Conservation (phyloP, 2,888 invertebrate genomes). For the Brenthis hecate region DNA sequence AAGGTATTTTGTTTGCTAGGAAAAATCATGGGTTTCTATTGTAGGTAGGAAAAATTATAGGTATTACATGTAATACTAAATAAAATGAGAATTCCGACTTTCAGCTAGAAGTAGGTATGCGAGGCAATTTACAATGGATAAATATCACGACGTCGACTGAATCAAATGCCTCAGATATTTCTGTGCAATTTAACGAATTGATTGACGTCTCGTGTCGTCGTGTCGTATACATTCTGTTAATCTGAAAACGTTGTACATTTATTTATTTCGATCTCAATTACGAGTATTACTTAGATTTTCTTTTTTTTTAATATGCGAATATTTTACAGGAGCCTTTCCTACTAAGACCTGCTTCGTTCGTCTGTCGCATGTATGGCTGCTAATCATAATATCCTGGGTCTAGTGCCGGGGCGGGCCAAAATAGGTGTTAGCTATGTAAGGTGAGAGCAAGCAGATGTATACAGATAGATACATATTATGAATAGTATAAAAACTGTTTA, state of each 20-base stretch:
- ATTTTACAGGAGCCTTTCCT: too few relatives aligned
- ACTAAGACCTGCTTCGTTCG: too few relatives aligned
- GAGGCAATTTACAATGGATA: conserved; percentile 17
- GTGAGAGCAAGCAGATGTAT: too few relatives aligned
- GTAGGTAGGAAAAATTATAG: neutral
- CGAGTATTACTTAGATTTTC: neutral
- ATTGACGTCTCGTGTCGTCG: conserved; percentile 32
- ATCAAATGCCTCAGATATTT: conserved; percentile 29
- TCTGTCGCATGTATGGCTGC: too few relatives aligned
- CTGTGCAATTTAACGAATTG: conserved; percentile 34
- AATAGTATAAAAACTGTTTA: too few relatives aligned
- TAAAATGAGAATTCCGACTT: conserved; percentile 17
- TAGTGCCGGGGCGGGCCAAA: too few relatives aligned
- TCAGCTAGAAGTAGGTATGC: neutral
- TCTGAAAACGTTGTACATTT: conserved; percentile 3
- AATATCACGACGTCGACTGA: conserved; percentile 15
- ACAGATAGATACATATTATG: too few relatives aligned
- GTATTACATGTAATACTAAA: neutral
- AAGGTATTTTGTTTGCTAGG: too few relatives aligned
- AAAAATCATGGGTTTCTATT: too few relatives aligned
- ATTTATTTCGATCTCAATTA: neutral
- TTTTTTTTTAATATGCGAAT: neutral
- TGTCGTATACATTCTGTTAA: conserved; percentile 6
- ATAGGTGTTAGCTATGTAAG: too few relatives aligned
- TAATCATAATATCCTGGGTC: too few relatives aligned